Percentiles rank a stretch among this genome's conserved stretches.
Evolutionary conservation across 2,113 vertebrate species (phyloP).

Genomic region (Pluvianellus socialis): DNA sequence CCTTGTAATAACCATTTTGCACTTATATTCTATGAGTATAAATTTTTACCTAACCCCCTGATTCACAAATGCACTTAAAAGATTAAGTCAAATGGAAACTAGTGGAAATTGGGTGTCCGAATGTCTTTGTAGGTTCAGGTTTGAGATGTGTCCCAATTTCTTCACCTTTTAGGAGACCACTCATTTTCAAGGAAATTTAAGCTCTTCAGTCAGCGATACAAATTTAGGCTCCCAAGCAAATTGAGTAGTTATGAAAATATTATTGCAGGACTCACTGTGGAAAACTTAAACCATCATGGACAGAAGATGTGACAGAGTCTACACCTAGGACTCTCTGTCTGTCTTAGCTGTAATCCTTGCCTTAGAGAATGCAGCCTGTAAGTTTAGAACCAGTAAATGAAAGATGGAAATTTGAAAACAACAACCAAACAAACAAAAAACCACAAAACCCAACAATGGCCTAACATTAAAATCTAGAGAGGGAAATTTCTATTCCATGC

Average conservation of each 20-base stretch:
- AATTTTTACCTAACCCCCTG: background rate
- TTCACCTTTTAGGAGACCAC: background rate
- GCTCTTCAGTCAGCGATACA: background rate
- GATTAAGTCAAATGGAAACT: background rate
- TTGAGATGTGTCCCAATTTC: slow-evolving; percentile 18
- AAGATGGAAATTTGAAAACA: background rate
- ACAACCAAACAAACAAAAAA: no score
- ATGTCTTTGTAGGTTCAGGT: background rate
- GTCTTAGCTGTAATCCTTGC: background rate
- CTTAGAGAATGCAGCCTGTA: background rate
- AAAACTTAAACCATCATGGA: background rate
- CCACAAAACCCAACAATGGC: background rate
- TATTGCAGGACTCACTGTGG: background rate
- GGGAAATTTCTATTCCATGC: background rate
- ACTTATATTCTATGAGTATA: background rate
- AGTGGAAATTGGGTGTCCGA: background rate
- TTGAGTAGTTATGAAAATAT: background rate
- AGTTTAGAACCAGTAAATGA: background rate
- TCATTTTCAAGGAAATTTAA: slow-evolving; percentile 29
- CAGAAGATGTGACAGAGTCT: background rate
- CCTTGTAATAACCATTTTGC: background rate
- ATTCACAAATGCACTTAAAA: background rate
- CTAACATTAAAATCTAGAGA: background rate
- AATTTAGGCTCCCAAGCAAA: slow-evolving; percentile 28
- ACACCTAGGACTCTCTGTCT: background rate